Evolutionary conservation across 2,888 invertebrate species (phyloP), one percentile per base, ranked within the genome.

Genomic region (Nemoura dubitans): DNA sequence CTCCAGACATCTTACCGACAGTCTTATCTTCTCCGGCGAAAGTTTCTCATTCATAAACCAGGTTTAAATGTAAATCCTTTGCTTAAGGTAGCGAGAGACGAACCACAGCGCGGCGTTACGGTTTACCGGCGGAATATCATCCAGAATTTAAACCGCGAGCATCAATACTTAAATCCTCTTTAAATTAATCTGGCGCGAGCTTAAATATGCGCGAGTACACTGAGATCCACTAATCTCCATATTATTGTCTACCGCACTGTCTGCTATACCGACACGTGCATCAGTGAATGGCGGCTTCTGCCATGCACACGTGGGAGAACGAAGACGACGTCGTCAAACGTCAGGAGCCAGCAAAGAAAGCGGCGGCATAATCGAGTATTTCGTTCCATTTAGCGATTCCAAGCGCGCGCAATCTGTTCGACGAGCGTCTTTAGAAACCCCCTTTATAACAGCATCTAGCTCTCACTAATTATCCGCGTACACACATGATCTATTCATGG

Each of bases 401-500:
- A 59, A 16, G 3, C 59, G 59, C 36, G 10, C 16, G 59, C 59
- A n/a, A n/a, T 59, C 6, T 16, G 21, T 14, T 21, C 21, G 14
- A 59, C 59, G 59, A 3, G 36, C 36, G 16, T 59, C 21, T 21
- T 59, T 10, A 36, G 36, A 36, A 36, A 36, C 36, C 36, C 16
- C 16, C 21, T 1, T 59, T 3, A 59, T 21, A 59, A 59, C 1
- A 2, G 59, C 59, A 36, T 6, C 5, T 36, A 3, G 59, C 59
- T 59, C 59, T 59, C 21, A 14, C 59, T 59, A 59, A 59, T 59
- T 14, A 59, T 21, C 59, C 3, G 16, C 14, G 59, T 59, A 21
- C 59, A 59, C 59, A 59, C 59, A 59, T 59, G 59, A 59, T 59
- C 59, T 59, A 59, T 59, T 59, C 59, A 59, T 59, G 59, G 16